These are phyloP conservation scores for Rafetus swinhoei DNA, from an alignment of 2,113 vertebrate genomes.

Conservation along the genomic window DNA sequence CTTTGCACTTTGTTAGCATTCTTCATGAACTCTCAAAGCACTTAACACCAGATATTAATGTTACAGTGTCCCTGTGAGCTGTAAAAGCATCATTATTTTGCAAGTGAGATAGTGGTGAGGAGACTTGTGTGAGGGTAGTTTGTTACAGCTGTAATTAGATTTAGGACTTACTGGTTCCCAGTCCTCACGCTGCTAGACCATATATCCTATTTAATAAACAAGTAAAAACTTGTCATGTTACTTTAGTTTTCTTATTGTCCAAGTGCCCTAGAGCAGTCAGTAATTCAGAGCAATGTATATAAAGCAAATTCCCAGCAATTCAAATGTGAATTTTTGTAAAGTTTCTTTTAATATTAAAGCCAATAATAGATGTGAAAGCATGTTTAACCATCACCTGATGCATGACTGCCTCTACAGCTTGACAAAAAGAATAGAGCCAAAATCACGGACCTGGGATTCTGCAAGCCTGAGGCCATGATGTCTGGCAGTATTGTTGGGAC, in stretches of 20 bases:
- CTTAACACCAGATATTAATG: too few relatives aligned
- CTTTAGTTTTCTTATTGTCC: neutral
- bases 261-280: neutral
- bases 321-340: neutral
- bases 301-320: neutral
- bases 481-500: slow-evolving; percentile 99
- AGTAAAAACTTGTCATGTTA: neutral
- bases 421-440: slow-evolving; percentile 97
- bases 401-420: slow-evolving; percentile 79
- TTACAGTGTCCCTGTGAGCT: neutral
- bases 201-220: neutral
- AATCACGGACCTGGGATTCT: slow-evolving; percentile 98
- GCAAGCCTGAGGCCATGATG: slow-evolving; percentile 99
- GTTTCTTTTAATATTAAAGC: neutral
- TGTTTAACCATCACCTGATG: neutral
- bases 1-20: neutral
- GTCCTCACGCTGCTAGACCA: neutral
- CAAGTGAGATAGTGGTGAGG: neutral
- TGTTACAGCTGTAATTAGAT: neutral
- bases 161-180: neutral
- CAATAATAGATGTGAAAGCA: neutral
- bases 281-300: neutral
- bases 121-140: neutral
- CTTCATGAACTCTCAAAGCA: neutral
- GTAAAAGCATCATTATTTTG: neutral